Percentiles rank a stretch among this genome's conserved stretches.
Conservation (phyloP, 2,888 invertebrate genomes). For the Operophtera brumata region DNA sequence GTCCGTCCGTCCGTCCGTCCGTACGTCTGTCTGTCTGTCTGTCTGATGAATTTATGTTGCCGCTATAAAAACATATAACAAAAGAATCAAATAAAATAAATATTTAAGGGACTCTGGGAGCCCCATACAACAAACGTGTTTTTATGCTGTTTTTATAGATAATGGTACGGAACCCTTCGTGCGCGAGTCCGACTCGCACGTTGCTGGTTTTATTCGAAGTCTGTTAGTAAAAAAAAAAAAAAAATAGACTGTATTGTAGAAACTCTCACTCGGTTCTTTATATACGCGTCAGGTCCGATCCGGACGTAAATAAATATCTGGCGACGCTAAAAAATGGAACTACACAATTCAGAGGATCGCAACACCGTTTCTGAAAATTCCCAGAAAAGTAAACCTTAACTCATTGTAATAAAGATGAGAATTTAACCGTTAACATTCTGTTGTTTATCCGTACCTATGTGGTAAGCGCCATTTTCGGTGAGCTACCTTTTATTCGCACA, state of each 20-base stretch:
- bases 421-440: not conserved
- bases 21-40: not conserved
- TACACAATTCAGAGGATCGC: constrained; percentile 32
- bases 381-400: constrained; percentile 9
- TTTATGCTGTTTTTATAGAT: no score
- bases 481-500: not conserved
- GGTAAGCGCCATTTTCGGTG: not conserved
- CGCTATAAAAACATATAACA: no score
- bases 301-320: constrained; percentile 53
- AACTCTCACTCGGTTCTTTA: no score
- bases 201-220: no score
- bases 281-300: not conserved
- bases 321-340: constrained; percentile 50
- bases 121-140: no score
- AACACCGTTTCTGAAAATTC: constrained; percentile 5
- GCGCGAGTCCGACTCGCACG: no score
- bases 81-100: no score
- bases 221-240: no score
- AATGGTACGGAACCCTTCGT: no score
- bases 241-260: no score
- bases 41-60: not conserved
- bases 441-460: not conserved
- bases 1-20: no score
- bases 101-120: no score
- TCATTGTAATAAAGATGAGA: not conserved